phyloP scores from a whole-genome alignment of 1,140 invertebrate species.

The Coelopa frigida region DNA sequence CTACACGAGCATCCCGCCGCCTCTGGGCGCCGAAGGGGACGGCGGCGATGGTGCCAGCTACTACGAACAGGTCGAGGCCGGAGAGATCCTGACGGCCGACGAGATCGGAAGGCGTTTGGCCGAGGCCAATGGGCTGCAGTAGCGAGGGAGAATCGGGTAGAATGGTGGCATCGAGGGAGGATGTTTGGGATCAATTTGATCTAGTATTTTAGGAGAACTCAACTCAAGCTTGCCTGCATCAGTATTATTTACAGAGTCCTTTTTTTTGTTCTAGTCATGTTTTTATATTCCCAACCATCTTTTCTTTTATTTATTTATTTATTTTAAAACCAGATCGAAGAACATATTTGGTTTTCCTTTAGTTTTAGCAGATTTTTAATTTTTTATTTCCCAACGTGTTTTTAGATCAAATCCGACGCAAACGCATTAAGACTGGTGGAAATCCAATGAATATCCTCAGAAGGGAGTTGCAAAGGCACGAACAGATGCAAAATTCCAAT shows the following conservation, averaged over 20 bases:
- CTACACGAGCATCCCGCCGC: slow-evolving; percentile 72
- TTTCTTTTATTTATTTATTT: no score
- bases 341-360: slow-evolving; percentile 20
- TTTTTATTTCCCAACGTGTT: background rate
- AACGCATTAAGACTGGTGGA: slow-evolving; percentile 49
- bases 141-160: no score
- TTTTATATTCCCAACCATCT: no score
- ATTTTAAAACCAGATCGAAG: no score
- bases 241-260: no score
- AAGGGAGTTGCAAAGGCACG: slow-evolving; percentile 3
- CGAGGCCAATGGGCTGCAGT: slow-evolving; percentile 29
- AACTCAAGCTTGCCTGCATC: no score
- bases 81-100: slow-evolving; percentile 46
- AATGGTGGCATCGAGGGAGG: no score
- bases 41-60: slow-evolving; percentile 55
- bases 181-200: no score
- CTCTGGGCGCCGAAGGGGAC: slow-evolving; percentile 73
- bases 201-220: no score
- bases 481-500: slow-evolving; percentile 1
- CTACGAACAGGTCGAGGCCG: slow-evolving; percentile 65
- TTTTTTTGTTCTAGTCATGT: no score
- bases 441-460: slow-evolving; percentile 27
- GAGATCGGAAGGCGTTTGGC: slow-evolving; percentile 36
- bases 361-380: slow-evolving; percentile 25
- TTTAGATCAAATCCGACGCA: slow-evolving; percentile 43